Conservation (phyloP, 2,888 invertebrate genomes). For the Tubulanus polymorphus region DNA sequence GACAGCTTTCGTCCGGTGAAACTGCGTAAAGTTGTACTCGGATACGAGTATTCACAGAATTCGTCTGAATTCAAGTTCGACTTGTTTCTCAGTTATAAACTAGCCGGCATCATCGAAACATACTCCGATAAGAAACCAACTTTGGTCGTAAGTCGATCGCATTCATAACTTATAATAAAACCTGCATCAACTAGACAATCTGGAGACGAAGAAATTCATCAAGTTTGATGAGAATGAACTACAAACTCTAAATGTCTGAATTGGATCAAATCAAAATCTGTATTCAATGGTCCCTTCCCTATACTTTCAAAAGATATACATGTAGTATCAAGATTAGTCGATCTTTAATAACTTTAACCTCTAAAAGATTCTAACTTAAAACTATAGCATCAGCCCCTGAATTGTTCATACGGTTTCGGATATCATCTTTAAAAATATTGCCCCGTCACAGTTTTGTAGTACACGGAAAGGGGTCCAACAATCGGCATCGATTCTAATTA, state of each 20-base stretch:
- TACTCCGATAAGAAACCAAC: slow-evolving; percentile 73
- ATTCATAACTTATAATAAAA: too few relatives aligned
- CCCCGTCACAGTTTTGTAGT: slow-evolving; percentile 67
- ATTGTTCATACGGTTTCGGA: too few relatives aligned
- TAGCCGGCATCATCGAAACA: slow-evolving; percentile 65
- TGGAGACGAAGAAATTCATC: neutral
- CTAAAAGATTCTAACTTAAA: neutral
- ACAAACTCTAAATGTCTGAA: too few relatives aligned
- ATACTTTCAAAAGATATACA: too few relatives aligned
- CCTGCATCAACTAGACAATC: neutral
- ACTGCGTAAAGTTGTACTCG: slow-evolving; percentile 68
- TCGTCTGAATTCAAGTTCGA: slow-evolving; percentile 70
- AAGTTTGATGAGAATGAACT: too few relatives aligned
- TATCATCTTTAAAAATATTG: too few relatives aligned
- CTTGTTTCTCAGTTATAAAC: slow-evolving; percentile 70
- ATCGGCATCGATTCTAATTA: slow-evolving; percentile 64
- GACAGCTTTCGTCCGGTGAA: slow-evolving; percentile 72
- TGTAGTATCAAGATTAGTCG: too few relatives aligned
- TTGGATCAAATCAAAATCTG: too few relatives aligned
- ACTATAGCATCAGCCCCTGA: neutral
- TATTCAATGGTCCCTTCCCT: too few relatives aligned
- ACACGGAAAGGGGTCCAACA: slow-evolving; percentile 71
- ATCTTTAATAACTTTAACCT: too few relatives aligned
- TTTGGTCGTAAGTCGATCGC: slow-evolving; percentile 42
- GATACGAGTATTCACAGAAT: slow-evolving; percentile 62